phyloP scores from a whole-genome alignment of 2,113 vertebrate species.

The Myotis davidii region DNA sequence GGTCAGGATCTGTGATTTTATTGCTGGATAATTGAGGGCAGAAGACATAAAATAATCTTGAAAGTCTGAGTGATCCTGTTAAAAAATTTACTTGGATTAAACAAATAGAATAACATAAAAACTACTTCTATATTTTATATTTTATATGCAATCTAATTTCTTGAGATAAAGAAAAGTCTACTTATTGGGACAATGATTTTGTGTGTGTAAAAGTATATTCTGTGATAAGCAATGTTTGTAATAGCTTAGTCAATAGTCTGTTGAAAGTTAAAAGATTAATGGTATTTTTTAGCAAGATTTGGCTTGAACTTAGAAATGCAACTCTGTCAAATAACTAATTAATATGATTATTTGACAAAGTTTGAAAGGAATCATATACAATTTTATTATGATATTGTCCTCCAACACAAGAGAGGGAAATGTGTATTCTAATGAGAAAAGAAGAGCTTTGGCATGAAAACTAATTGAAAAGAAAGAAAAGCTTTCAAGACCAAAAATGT shows the following conservation, averaged over 20 bases:
- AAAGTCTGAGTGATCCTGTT: neutral
- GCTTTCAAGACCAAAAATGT: constrained; percentile 67
- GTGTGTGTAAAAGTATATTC: neutral
- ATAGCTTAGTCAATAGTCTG: neutral
- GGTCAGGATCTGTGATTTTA: neutral
- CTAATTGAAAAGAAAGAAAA: constrained; percentile 40
- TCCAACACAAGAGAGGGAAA: neutral
- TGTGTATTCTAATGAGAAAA: constrained; percentile 18
- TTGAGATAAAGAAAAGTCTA: neutral
- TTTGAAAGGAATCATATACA: neutral
- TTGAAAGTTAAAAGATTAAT: neutral
- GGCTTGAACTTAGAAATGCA: neutral
- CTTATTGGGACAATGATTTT: neutral
- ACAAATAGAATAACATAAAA: neutral
- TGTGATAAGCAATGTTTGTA: neutral
- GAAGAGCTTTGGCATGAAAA: constrained; percentile 65
- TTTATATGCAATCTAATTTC: neutral
- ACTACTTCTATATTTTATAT: neutral
- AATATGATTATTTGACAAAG: neutral
- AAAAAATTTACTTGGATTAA: neutral
- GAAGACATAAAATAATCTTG: neutral
- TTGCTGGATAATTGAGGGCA: neutral
- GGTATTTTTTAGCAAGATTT: neutral
- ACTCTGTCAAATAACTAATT: neutral
- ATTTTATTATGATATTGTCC: neutral